phyloP scores from a whole-genome alignment of 2,888 invertebrate genomes.

The Amblyjoppa proteus region DNA sequence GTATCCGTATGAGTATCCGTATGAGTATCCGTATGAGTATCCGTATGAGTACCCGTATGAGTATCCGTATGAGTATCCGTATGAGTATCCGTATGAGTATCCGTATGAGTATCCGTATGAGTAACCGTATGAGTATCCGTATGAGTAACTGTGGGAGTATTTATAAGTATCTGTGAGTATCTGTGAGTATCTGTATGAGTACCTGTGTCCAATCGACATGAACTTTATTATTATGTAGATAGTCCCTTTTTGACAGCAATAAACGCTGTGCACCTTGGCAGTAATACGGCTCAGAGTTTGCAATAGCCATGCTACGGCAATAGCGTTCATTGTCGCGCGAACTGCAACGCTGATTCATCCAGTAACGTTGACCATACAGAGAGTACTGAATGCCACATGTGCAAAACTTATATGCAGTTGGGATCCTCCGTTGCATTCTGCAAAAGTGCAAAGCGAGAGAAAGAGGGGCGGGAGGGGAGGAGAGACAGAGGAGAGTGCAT shows the following conservation, averaged over 20 bases:
- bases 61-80: too few species aligned
- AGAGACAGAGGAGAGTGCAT: background rate
- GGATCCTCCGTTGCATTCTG: background rate
- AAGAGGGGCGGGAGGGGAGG: background rate
- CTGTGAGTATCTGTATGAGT: too few species aligned
- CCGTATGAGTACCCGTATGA: too few species aligned
- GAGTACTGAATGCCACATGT: background rate
- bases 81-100: too few species aligned
- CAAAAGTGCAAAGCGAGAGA: background rate
- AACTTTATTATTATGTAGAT: too few species aligned
- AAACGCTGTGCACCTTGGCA: background rate
- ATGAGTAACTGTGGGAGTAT: too few species aligned
- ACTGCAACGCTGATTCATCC: constrained; percentile 2
- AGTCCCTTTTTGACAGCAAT: background rate
- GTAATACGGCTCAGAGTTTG: background rate
- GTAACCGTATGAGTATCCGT: too few species aligned
- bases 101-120: too few species aligned
- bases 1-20: too few species aligned
- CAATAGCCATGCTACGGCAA: background rate
- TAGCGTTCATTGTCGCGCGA: background rate
- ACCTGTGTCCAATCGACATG: too few species aligned
- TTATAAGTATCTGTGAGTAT: too few species aligned
- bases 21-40: too few species aligned
- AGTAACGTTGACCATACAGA: constrained; percentile 7
- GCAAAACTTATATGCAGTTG: constrained; percentile 1